Percentiles rank a stretch among this genome's conserved stretches.
These are phyloP conservation scores for Hemistola chrysoprasaria DNA, from an alignment of 2,888 invertebrate species.

Conservation along the genomic window DNA sequence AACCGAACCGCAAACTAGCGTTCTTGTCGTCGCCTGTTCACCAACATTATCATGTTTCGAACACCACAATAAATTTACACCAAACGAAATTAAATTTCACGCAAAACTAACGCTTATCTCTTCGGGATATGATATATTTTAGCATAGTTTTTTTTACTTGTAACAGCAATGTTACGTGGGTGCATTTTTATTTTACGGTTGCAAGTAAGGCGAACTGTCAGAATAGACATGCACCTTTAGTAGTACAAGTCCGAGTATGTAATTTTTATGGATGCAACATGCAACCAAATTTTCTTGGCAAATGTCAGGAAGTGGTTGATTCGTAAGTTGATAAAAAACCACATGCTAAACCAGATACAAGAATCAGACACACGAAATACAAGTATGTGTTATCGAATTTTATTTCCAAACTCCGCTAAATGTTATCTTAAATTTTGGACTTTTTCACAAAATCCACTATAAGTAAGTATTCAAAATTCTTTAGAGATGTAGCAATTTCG, in stretches of 20 bases:
- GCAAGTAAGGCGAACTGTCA: constrained; percentile 43
- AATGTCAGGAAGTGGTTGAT: background rate
- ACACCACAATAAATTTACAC: constrained; percentile 38
- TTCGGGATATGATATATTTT: constrained; percentile 31
- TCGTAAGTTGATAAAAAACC: background rate
- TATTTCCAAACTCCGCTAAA: no score
- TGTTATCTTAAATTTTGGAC: no score
- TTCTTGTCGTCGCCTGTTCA: constrained; percentile 42
- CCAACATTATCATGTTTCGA: constrained; percentile 58
- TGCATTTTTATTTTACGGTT: constrained; percentile 43
- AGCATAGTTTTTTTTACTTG: constrained; percentile 21
- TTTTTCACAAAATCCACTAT: no score
- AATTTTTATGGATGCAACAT: background rate
- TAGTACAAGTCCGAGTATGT: constrained; percentile 24
- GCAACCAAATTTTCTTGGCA: background rate
- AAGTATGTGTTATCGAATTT: background rate
- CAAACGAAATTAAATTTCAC: constrained; percentile 31
- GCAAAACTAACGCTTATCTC: constrained; percentile 38
- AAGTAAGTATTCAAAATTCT: no score
- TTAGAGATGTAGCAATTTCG: no score
- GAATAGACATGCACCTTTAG: constrained; percentile 35
- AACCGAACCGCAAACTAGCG: constrained; percentile 54
- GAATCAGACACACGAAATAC: no score
- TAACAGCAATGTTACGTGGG: constrained; percentile 25
- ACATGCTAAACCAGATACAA: no score